Evolutionary conservation across 2,888 invertebrate species (phyloP).

Genomic region (Disparrhopalites patrizii): DNA sequence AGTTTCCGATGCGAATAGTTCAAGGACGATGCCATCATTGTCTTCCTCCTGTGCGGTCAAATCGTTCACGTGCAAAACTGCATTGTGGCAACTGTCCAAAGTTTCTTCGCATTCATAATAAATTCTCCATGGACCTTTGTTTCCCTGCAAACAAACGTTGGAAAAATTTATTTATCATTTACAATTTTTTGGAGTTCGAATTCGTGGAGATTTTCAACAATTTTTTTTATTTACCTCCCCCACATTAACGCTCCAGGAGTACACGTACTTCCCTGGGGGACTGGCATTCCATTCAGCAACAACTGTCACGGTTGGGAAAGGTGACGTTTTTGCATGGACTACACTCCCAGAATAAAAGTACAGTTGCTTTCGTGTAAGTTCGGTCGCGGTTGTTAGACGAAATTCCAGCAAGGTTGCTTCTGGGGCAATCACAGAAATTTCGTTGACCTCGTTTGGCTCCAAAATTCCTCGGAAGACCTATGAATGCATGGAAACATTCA

Average conservation of each 20-base stretch:
- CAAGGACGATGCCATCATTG: background rate
- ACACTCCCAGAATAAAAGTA: background rate
- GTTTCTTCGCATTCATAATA: conserved; percentile 2
- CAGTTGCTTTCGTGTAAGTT: background rate
- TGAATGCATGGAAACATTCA: background rate
- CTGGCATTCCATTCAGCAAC: conserved; percentile 3
- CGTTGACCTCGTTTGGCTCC: background rate
- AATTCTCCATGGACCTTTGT: conserved; percentile 11
- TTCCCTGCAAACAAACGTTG: conserved; percentile 6
- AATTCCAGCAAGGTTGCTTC: conserved; percentile 1
- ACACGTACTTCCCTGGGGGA: background rate
- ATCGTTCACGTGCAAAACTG: background rate
- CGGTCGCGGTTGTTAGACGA: background rate
- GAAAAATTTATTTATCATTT: background rate
- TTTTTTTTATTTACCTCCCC: background rate
- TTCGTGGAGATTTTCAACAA: too few species aligned
- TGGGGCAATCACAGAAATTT: conserved; percentile 5
- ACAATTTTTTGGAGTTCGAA: background rate
- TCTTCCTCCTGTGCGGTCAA: background rate
- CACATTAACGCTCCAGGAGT: background rate
- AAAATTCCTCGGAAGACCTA: conserved; percentile 17
- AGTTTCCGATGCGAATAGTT: background rate
- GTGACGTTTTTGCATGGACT: too few species aligned
- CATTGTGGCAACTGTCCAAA: background rate
- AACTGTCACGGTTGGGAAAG: background rate